A percentile compares a stretch with the other conserved stretches of the same genome.
Conservation (phyloP, 2,113 vertebrate genomes). For the Mugil cephalus region DNA sequence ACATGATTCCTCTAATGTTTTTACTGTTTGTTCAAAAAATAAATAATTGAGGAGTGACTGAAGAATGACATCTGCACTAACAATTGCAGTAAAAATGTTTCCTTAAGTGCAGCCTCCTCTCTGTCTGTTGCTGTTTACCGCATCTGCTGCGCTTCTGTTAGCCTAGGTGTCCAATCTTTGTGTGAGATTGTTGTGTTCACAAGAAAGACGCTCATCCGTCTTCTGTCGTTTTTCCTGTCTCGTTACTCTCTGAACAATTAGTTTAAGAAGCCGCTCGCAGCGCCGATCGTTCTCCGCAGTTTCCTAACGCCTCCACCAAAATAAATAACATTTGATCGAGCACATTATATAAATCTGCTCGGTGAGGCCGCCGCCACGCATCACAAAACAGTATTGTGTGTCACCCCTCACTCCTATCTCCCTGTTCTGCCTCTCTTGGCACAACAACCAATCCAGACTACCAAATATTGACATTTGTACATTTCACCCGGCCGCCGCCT, state of each 20-base stretch:
- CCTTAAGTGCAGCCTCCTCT: slow-evolving; percentile 21
- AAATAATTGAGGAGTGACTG: neutral
- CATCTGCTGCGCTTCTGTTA: slow-evolving; percentile 29
- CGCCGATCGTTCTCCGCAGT: neutral
- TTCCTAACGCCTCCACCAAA: slow-evolving; percentile 17
- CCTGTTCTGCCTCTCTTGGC: neutral
- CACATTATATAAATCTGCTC: neutral
- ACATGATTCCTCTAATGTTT: no score
- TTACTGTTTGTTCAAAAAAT: neutral
- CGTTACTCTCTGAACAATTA: slow-evolving; percentile 21
- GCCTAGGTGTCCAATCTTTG: slow-evolving; percentile 13
- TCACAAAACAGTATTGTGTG: neutral
- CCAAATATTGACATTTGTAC: slow-evolving; percentile 13
- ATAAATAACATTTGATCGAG: slow-evolving; percentile 16
- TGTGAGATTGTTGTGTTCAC: slow-evolving; percentile 2
- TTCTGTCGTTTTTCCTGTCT: slow-evolving; percentile 16
- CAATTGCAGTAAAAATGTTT: neutral
- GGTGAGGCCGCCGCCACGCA: neutral
- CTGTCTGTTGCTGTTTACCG: slow-evolving; percentile 33
- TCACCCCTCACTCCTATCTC: neutral
- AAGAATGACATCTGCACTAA: neutral
- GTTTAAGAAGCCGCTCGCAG: slow-evolving; percentile 8
- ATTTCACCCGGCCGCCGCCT: slow-evolving; percentile 9
- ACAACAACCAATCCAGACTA: neutral
- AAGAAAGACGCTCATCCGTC: slow-evolving; percentile 30